Percentiles rank a stretch among this genome's conserved stretches.
These are phyloP conservation scores for Orchesella flavescens DNA, from an alignment of 2,888 invertebrate genomes.

Conservation along the genomic window DNA sequence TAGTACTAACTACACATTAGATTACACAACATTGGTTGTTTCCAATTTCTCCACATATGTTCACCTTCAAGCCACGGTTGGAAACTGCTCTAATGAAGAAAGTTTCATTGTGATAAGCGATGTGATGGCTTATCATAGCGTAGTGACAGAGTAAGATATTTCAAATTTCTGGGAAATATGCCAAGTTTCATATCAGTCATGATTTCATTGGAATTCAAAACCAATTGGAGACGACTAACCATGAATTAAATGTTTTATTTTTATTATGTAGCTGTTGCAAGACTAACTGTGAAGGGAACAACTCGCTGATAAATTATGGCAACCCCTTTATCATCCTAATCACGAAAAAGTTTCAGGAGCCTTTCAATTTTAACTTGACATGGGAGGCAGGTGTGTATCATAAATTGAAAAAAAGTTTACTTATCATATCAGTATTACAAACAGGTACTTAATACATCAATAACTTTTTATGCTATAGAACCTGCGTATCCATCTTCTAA, in stretches of 20 bases:
- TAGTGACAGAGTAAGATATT: background rate
- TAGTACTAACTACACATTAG: background rate
- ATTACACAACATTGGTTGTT: conserved; percentile 2
- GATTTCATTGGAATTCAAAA: no score
- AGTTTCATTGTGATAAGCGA: no score
- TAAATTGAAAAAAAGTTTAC: no score
- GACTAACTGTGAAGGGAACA: background rate
- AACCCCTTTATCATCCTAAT: conserved; percentile 14
- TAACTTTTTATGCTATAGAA: background rate
- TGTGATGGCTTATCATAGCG: no score
- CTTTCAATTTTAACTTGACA: background rate
- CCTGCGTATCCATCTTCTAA: background rate
- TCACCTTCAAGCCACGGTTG: background rate
- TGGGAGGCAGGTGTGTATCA: conserved; percentile 11
- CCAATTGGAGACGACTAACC: no score
- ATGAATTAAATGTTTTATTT: no score
- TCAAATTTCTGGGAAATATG: no score
- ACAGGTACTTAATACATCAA: background rate
- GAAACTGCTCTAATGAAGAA: background rate
- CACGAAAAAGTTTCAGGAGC: background rate
- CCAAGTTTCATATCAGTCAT: background rate
- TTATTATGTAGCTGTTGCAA: no score
- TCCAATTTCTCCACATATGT: conserved; percentile 15
- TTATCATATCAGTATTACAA: no score
- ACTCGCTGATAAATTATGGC: conserved; percentile 8